Evolutionary conservation across 2,888 invertebrate genomes (phyloP).

Genomic region (Spatulosminthurus flaviceps): DNA sequence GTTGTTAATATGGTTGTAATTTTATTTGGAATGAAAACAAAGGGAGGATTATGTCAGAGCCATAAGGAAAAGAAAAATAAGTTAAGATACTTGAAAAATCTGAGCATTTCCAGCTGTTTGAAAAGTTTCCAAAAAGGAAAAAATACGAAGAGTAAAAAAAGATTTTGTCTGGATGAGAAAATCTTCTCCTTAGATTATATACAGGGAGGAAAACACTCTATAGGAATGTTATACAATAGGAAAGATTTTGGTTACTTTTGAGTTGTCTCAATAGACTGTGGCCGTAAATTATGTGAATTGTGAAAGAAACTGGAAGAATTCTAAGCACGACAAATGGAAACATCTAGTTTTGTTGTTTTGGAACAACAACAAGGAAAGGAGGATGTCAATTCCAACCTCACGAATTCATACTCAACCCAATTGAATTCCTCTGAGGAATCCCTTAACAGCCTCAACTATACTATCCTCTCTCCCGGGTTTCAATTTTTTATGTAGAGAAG

Average conservation of each 20-base stretch:
- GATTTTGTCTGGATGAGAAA: no score
- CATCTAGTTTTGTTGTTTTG: background rate
- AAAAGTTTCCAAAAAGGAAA: background rate
- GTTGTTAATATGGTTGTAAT: background rate
- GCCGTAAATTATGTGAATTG: constrained; percentile 28
- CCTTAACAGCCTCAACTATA: constrained; percentile 10
- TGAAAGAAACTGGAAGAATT: constrained; percentile 20
- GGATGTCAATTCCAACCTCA: constrained; percentile 37
- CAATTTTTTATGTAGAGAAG: no score
- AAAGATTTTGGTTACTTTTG: constrained; percentile 9
- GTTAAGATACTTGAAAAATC: background rate
- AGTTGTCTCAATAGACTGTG: constrained; percentile 14
- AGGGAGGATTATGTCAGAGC: background rate
- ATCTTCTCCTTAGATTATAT: no score
- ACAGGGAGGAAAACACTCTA: no score
- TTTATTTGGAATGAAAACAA: constrained; percentile 8
- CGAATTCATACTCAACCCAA: constrained; percentile 28
- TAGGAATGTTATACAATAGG: background rate
- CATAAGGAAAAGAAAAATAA: background rate
- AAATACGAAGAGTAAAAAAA: background rate
- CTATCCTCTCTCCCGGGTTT: background rate
- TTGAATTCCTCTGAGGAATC: constrained; percentile 44
- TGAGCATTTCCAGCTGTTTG: constrained; percentile 5
- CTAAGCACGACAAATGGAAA: constrained; percentile 38
- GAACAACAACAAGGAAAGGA: constrained; percentile 21